Evolutionary conservation across 2,113 vertebrate genomes (phyloP).

Genomic region (Bungarus multicinctus): DNA sequence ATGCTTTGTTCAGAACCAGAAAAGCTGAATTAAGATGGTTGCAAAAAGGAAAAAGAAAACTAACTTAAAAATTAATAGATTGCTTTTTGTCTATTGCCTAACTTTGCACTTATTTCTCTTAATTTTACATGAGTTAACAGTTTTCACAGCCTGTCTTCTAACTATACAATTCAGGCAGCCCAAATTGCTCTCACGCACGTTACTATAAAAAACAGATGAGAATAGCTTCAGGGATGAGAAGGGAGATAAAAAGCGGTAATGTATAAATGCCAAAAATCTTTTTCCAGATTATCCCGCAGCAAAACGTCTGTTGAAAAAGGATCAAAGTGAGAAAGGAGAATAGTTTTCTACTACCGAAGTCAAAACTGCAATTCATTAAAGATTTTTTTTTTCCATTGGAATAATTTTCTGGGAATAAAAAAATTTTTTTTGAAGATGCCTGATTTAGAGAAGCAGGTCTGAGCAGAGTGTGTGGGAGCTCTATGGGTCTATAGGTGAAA

Average conservation of each 20-base stretch:
- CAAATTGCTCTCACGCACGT: background rate
- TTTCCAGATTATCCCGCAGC: background rate
- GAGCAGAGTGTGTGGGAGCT: background rate
- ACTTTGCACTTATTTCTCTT: background rate
- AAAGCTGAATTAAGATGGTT: background rate
- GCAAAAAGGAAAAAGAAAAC: background rate
- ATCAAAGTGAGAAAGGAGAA: background rate
- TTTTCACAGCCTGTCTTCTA: background rate
- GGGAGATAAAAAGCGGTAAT: background rate
- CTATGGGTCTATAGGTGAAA: background rate
- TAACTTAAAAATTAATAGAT: background rate
- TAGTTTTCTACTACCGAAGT: background rate
- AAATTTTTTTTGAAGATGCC: background rate
- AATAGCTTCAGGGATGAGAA: background rate
- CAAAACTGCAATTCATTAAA: background rate
- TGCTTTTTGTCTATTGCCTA: background rate
- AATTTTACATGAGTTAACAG: background rate
- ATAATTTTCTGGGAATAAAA: background rate
- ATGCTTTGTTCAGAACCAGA: background rate
- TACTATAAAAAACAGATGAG: background rate
- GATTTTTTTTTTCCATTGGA: background rate
- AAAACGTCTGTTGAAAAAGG: background rate
- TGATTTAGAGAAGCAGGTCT: background rate
- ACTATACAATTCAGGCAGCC: background rate
- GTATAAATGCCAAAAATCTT: background rate